Conservation (phyloP, 2,888 invertebrate genomes). For the Stenichneumon culpator region DNA sequence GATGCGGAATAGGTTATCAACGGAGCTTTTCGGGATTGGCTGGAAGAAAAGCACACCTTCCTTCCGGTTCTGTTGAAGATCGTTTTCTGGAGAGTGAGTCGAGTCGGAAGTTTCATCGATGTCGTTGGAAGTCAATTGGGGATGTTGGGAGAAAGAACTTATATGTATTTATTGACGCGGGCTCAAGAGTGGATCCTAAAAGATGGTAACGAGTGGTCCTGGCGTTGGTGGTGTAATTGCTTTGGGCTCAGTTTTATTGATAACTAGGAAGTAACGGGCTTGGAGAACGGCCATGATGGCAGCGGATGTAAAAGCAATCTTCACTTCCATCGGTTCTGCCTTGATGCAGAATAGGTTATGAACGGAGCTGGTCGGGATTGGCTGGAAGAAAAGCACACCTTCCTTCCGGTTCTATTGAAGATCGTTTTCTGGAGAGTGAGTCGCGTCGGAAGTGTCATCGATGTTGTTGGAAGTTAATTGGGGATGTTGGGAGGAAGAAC, state of each 20-base stretch:
- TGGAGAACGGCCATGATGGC: slow-evolving; percentile 55
- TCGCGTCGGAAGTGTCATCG: not conserved
- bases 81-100: not conserved
- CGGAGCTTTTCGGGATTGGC: slow-evolving; percentile 55
- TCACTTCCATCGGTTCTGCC: slow-evolving; percentile 78
- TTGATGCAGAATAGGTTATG: slow-evolving; percentile 82
- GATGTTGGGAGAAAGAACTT: not conserved
- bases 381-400: not conserved
- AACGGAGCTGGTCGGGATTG: slow-evolving; percentile 66
- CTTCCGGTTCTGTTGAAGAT: not conserved
- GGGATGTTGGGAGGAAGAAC: not conserved
- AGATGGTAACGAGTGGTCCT: too few relatives aligned
- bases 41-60: not conserved
- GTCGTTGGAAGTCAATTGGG: not conserved
- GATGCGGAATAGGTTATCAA: slow-evolving; percentile 82
- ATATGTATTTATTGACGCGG: not conserved
- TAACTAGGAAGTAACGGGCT: slow-evolving; percentile 73
- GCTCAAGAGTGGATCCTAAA: too few relatives aligned
- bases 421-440: not conserved
- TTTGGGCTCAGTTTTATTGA: too few relatives aligned
- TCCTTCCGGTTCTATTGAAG: not conserved
- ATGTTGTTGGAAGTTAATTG: not conserved
- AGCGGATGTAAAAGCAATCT: slow-evolving; percentile 81
- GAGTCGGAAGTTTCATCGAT: not conserved
- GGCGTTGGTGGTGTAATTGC: too few relatives aligned